phyloP scores from a whole-genome alignment of 2,888 invertebrate genomes.

The Oligia fasciuncula region DNA sequence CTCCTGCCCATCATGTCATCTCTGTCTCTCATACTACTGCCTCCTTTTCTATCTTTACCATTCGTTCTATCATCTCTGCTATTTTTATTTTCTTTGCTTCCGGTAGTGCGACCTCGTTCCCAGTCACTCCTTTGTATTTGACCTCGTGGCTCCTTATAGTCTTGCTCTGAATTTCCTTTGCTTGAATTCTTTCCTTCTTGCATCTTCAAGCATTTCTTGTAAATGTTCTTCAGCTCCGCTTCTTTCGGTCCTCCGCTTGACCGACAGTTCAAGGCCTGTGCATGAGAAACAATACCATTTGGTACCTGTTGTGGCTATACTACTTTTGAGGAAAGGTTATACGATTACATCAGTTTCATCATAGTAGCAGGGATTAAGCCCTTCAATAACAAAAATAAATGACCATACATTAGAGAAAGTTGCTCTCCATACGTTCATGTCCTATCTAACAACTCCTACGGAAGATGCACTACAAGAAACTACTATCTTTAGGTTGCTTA shows the following conservation, averaged over 20 bases:
- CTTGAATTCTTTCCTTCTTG: conserved; percentile 78
- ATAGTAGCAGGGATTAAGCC: background rate
- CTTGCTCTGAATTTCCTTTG: conserved; percentile 73
- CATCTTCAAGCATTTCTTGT: conserved; percentile 89
- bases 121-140: conserved; percentile 72
- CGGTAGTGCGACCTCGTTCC: conserved; percentile 66
- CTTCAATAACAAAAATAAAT: background rate
- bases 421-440: background rate
- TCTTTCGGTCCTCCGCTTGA: conserved; percentile 90
- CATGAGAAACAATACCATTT: background rate
- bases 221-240: conserved; percentile 89
- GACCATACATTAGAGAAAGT: background rate
- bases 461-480: background rate
- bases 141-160: conserved; percentile 75
- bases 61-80: conserved; percentile 65
- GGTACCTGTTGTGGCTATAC: background rate
- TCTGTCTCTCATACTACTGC: conserved; percentile 58
- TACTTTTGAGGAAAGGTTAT: background rate
- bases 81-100: conserved; percentile 68
- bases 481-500: background rate
- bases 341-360: background rate
- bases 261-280: conserved; percentile 90
- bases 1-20: conserved; percentile 68
- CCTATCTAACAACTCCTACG: background rate
- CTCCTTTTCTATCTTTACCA: conserved; percentile 61